Percentiles rank a stretch among this genome's conserved stretches.
Conservation (phyloP, 2,888 invertebrate genomes). For the Julus scanicus region DNA sequence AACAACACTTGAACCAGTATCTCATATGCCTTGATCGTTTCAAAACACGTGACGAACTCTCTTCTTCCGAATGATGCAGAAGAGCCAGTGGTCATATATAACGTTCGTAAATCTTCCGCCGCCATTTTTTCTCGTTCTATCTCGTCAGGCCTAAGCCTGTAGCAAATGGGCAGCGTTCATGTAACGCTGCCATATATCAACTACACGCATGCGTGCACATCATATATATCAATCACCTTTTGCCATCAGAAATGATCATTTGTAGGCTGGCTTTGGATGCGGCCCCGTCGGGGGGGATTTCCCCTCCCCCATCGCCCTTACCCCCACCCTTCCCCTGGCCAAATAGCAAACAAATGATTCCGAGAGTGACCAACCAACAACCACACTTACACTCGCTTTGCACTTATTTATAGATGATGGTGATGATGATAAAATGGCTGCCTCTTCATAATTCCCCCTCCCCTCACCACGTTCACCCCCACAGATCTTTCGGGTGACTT, state of each 20-base stretch:
- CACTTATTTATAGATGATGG: background rate
- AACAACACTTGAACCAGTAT: background rate
- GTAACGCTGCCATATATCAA: background rate
- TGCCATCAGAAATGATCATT: slow-evolving; percentile 1
- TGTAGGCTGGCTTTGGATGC: background rate
- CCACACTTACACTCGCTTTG: slow-evolving; percentile 1
- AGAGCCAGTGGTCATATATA: background rate
- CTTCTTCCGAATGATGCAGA: background rate
- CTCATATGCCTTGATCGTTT: background rate
- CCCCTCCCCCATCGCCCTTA: background rate
- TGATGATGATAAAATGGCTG: slow-evolving; percentile 1
- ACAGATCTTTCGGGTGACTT: slow-evolving; percentile 1
- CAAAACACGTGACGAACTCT: background rate
- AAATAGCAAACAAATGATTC: background rate
- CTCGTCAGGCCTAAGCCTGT: background rate
- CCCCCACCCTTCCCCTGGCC: background rate
- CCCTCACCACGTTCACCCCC: background rate
- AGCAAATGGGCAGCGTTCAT: background rate
- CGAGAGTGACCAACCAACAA: background rate
- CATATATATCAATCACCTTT: background rate
- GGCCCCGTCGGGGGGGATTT: background rate
- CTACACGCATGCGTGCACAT: slow-evolving; percentile 1
- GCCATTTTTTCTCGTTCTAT: background rate
- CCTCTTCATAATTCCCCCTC: background rate
- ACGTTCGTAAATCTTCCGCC: background rate